Conservation (phyloP, 2,888 invertebrate genomes). For the Megalurothrips usitatus region DNA sequence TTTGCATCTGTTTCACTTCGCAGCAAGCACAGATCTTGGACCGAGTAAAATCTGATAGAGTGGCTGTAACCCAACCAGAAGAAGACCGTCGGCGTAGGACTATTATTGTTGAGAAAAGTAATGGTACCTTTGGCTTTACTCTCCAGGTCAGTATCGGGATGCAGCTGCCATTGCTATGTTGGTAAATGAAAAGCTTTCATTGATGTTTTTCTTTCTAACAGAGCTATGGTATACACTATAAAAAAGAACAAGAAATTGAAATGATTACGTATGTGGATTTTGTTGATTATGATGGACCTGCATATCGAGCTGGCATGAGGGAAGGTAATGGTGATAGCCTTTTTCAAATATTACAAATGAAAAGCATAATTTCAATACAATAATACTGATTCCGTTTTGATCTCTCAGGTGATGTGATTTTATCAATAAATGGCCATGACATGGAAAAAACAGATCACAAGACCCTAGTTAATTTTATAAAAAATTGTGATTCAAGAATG, state of each 20-base stretch:
- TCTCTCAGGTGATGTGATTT: slow-evolving; percentile 76
- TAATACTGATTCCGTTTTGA: slow-evolving; percentile 31
- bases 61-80: slow-evolving; percentile 65
- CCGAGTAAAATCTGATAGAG: slow-evolving; percentile 67
- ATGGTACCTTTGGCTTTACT: slow-evolving; percentile 90
- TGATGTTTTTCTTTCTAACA: slow-evolving; percentile 45
- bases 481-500: slow-evolving; percentile 83
- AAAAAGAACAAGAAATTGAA: slow-evolving; percentile 89
- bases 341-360: too few relatives aligned
- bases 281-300: slow-evolving; percentile 88
- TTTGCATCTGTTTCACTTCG: slow-evolving; percentile 33
- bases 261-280: slow-evolving; percentile 97
- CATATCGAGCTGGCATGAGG: slow-evolving; percentile 87
- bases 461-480: slow-evolving; percentile 86
- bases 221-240: slow-evolving; percentile 95
- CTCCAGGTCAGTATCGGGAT: slow-evolving; percentile 57
- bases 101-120: slow-evolving; percentile 87
- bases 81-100: slow-evolving; percentile 84
- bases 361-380: slow-evolving; percentile 20
- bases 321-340: slow-evolving; percentile 55
- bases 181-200: too few relatives aligned
- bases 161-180: not conserved
- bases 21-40: slow-evolving; percentile 62
- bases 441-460: slow-evolving; percentile 94
- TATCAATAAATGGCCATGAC: slow-evolving; percentile 92